Percentiles rank a stretch among this genome's conserved stretches.
These are phyloP conservation scores for Perca schrenkii DNA, from an alignment of 2,113 vertebrate genomes.

Conservation along the genomic window DNA sequence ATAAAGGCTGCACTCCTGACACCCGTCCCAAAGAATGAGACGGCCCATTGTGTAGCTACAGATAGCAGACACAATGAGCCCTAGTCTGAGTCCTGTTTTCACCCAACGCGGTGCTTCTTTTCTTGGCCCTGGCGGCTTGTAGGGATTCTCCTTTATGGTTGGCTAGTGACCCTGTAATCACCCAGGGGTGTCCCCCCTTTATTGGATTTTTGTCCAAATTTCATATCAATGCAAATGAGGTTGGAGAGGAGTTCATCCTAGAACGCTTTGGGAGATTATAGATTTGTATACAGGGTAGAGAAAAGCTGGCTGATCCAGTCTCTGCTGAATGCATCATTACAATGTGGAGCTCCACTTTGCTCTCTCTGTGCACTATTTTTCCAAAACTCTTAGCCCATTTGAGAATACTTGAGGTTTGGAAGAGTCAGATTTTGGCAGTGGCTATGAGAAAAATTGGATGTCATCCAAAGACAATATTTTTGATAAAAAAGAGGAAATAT, in stretches of 20 bases:
- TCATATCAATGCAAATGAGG: constrained; percentile 79
- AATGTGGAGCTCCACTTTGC: constrained; percentile 39
- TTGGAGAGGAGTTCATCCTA: constrained; percentile 55
- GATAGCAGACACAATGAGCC: constrained; percentile 77
- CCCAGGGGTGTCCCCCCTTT: constrained; percentile 47
- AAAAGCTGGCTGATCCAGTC: constrained; percentile 39
- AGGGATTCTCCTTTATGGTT: constrained; percentile 67
- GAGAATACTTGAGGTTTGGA: constrained; percentile 78
- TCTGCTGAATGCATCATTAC: constrained; percentile 64
- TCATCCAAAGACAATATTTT: constrained; percentile 81
- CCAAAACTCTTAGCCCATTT: constrained; percentile 71
- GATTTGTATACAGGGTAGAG: constrained; percentile 29
- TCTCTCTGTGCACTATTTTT: constrained; percentile 60
- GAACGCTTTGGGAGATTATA: constrained; percentile 52
- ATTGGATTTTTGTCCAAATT: constrained; percentile 60
- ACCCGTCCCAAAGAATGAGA: constrained; percentile 71
- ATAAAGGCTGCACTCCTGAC: constrained; percentile 83
- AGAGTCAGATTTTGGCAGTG: constrained; percentile 73
- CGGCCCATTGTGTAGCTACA: constrained; percentile 75
- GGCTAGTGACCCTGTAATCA: constrained; percentile 67
- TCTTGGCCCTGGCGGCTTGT: constrained; percentile 32
- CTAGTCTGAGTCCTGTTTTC: constrained; percentile 57
- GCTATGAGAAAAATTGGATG: constrained; percentile 67
- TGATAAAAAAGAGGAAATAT: constrained; percentile 66
- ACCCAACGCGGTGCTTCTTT: constrained; percentile 53